Conservation (phyloP, 2,888 invertebrate genomes). For the Saturnia japonica region DNA sequence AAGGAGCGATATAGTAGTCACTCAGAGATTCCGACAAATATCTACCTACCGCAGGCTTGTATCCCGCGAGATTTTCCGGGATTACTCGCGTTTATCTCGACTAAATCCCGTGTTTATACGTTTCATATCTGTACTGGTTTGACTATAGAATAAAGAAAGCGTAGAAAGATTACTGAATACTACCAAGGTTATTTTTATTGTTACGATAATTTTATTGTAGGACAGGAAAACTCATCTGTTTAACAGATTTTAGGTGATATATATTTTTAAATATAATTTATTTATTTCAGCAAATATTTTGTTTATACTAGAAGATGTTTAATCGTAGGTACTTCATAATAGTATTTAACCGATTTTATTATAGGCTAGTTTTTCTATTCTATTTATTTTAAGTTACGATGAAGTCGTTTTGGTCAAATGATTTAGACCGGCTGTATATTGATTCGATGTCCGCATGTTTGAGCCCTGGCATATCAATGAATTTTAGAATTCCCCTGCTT, state of each 20-base stretch:
- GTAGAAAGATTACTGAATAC: neutral
- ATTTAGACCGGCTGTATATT: no score
- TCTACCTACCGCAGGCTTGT: constrained; percentile 72
- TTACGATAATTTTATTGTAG: neutral
- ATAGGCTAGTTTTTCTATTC: no score
- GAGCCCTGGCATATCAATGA: no score
- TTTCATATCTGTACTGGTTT: constrained; percentile 23
- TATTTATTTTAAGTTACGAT: no score
- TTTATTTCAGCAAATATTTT: no score
- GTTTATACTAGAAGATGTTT: no score
- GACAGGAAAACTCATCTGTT: neutral
- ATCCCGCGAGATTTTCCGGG: constrained; percentile 60
- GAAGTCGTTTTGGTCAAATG: no score
- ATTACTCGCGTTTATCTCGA: constrained; percentile 50
- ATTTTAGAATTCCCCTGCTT: no score
- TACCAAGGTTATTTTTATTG: neutral
- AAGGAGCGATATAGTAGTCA: constrained; percentile 58
- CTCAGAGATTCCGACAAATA: constrained; percentile 55
- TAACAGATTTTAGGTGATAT: neutral
- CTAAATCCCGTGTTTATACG: constrained; percentile 27
- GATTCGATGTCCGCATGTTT: no score
- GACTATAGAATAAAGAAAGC: neutral
- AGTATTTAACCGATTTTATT: no score
- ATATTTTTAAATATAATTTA: no score
- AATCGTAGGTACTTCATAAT: no score